These are phyloP conservation scores for Mycetomoellerius zeteki DNA, from an alignment of 1,140 invertebrate species.

Conservation along the genomic window DNA sequence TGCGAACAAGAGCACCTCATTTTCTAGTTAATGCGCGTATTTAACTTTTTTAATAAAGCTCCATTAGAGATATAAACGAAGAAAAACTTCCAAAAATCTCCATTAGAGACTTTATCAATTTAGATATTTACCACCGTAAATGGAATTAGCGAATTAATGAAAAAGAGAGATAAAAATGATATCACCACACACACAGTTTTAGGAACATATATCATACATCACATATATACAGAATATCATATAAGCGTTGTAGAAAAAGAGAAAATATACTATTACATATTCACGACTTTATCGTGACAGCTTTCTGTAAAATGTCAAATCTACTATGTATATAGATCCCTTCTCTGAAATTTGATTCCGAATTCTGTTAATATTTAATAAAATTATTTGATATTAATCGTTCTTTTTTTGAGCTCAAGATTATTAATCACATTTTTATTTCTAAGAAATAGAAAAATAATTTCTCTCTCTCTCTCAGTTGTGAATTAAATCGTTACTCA, in stretches of 20 bases:
- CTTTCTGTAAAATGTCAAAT: constrained; percentile 12
- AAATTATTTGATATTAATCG: background rate
- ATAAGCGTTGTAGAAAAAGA: background rate
- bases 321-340: background rate
- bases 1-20: background rate
- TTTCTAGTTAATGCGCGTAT: constrained; percentile 11
- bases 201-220: background rate
- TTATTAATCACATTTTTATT: background rate
- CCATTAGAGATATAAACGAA: background rate
- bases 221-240: too few species aligned
- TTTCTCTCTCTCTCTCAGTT: too few species aligned
- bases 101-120: background rate
- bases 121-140: background rate
- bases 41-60: constrained; percentile 32
- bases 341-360: background rate
- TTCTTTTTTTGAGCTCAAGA: background rate
- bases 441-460: constrained; percentile 9
- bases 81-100: too few species aligned
- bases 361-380: background rate
- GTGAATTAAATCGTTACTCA: constrained; percentile 10
- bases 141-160: background rate
- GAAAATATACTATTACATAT: background rate
- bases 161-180: background rate
- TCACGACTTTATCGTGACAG: background rate
- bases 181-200: background rate